These are phyloP conservation scores for Tineola bisselliella DNA, from an alignment of 2,888 invertebrate genomes.

Conservation along the genomic window DNA sequence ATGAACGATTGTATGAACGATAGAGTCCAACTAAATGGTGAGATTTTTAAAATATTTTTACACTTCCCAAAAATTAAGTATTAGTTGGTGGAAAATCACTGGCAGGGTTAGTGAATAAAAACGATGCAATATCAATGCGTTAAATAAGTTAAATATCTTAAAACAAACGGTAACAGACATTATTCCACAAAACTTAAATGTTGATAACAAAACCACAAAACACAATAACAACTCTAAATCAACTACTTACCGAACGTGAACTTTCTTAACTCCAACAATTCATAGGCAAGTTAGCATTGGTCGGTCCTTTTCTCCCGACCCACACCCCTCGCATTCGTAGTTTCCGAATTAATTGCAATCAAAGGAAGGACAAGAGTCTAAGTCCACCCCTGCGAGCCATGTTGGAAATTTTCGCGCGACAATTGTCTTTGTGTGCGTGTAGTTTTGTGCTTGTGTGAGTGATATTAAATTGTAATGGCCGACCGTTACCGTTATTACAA, in stretches of 20 bases:
- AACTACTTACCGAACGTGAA: constrained; percentile 28
- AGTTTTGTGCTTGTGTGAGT: constrained; percentile 26
- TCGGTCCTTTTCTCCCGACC: constrained; percentile 40
- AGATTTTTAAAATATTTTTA: no score
- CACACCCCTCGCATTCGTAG: constrained; percentile 20
- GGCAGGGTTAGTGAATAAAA: no score
- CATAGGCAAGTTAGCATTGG: constrained; percentile 41
- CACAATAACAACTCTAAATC: constrained; percentile 36
- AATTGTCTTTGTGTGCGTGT: constrained; percentile 19
- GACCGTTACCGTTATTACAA: no score
- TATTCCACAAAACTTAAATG: background rate
- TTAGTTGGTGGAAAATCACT: no score
- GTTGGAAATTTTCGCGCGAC: constrained; percentile 50
- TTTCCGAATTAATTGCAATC: constrained; percentile 67
- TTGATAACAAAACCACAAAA: constrained; percentile 20
- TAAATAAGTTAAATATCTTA: no score
- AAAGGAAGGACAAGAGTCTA: constrained; percentile 65
- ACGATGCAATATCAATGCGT: no score
- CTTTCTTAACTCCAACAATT: constrained; percentile 43
- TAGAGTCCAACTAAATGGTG: no score
- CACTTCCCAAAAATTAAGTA: no score
- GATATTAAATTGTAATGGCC: background rate
- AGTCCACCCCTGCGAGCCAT: constrained; percentile 63
- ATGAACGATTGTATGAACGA: no score
- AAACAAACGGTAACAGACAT: background rate